phyloP scores from a whole-genome alignment of 1,140 invertebrate species.

The Eupeodes corollae region DNA sequence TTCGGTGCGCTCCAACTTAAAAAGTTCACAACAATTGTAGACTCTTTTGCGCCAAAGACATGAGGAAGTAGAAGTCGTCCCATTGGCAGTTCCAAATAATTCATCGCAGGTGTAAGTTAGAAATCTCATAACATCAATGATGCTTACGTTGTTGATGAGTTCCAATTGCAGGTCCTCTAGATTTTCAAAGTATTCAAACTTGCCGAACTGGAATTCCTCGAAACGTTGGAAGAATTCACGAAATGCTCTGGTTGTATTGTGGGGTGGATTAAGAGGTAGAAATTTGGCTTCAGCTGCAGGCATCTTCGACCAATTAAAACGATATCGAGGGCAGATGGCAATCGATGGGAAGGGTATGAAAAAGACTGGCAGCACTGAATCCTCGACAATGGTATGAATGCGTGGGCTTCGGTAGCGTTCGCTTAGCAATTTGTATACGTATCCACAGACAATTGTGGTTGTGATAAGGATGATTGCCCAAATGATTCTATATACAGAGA shows the following conservation, averaged over 20 bases:
- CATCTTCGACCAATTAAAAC: constrained; percentile 15
- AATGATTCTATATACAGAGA: constrained; percentile 12
- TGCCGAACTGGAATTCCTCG: constrained; percentile 11
- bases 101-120: constrained; percentile 12
- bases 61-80: too few relatives aligned
- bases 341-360: constrained; percentile 20
- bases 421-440: constrained; percentile 21
- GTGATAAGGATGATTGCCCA: constrained; percentile 22
- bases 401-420: constrained; percentile 16
- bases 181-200: constrained; percentile 7
- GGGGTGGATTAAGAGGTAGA: constrained; percentile 14
- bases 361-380: constrained; percentile 22
- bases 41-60: constrained; percentile 16
- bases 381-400: constrained; percentile 24
- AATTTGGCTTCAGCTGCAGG: constrained; percentile 13
- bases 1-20: constrained; percentile 24
- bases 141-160: constrained; percentile 14
- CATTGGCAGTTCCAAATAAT: constrained; percentile 6
- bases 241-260: constrained; percentile 12
- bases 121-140: constrained; percentile 12
- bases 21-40: constrained; percentile 24
- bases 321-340: constrained; percentile 18
- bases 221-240: constrained; percentile 16
- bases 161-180: background rate
- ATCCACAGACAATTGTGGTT: constrained; percentile 15